Percentiles rank a stretch among this genome's conserved stretches.
These are phyloP conservation scores for Ladona fulva DNA, from an alignment of 1,140 invertebrate species.

Conservation along the genomic window DNA sequence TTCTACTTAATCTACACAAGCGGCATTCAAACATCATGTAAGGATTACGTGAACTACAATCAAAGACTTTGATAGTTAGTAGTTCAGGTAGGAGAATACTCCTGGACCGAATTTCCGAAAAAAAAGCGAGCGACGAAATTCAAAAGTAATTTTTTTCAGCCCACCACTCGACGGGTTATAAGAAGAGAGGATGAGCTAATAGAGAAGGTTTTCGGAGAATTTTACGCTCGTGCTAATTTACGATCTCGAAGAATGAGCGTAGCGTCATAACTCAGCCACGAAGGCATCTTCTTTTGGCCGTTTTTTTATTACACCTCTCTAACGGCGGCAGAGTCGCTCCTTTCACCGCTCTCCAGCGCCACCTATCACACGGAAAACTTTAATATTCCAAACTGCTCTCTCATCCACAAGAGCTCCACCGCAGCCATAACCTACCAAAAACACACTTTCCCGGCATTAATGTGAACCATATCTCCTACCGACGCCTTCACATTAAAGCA, in stretches of 20 bases:
- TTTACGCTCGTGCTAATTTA: background rate
- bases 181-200: too few species aligned
- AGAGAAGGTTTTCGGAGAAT: background rate
- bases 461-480: background rate
- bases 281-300: background rate
- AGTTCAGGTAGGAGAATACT: too few species aligned
- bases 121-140: too few species aligned
- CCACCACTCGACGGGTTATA: too few species aligned
- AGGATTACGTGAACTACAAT: too few species aligned
- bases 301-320: background rate
- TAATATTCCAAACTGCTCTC: background rate
- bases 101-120: too few species aligned
- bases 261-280: background rate
- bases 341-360: background rate
- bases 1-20: too few species aligned
- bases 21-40: too few species aligned
- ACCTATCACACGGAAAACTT: constrained; percentile 5
- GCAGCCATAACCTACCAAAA: constrained; percentile 4
- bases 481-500: background rate
- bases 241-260: background rate
- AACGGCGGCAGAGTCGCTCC: too few species aligned
- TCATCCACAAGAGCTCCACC: background rate
- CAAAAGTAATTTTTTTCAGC: too few species aligned
- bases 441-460: constrained; percentile 1
- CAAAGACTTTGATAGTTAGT: too few species aligned